Base-by-base conservation (phyloP, 2,113 vertebrate genomes). In the Carlito syrichta region DNA sequence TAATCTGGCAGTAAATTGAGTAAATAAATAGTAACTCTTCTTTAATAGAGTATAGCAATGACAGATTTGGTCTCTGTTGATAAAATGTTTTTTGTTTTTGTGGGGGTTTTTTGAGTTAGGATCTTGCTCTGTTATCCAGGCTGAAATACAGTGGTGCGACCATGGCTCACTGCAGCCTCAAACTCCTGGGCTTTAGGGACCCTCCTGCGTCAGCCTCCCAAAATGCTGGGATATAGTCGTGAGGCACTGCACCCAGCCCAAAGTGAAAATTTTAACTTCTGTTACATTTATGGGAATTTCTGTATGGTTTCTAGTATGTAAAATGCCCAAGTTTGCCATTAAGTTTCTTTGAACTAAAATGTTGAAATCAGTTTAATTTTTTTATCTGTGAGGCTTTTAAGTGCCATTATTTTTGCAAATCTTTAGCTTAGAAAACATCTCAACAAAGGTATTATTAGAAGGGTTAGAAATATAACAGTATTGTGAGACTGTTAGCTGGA, bases 181-280 rank as follows among this genome's bases (percentile, higher is more conserved):
- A n/a, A n/a, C n/a, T n/a, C n/a, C n/a, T n/a, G n/a, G n/a, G n/a
- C n/a, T n/a, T n/a, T n/a, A n/a, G n/a, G n/a, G n/a, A n/a, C n/a
- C n/a, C n/a, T n/a, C n/a, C n/a, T n/a, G n/a, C n/a, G n/a, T n/a
- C n/a, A n/a, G n/a, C n/a, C n/a, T n/a, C n/a, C n/a, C n/a, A n/a
- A n/a, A n/a, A n/a, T n/a, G n/a, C n/a, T n/a, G n/a, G n/a, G n/a
- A n/a, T n/a, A n/a, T n/a, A n/a, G n/a, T n/a, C n/a, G n/a, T n/a
- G n/a, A n/a, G n/a, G n/a, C n/a, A n/a, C n/a, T n/a, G n/a, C n/a
- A n/a, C n/a, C n/a, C n/a, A n/a, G n/a, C n/a, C n/a, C n/a, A n/a
- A n/a, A n/a, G n/a, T n/a, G n/a, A n/a, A n/a, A n/a, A n/a, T n/a
- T 88, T 84, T 48, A 93, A 73, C 73, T 76, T 94, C 91, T 96